Percentiles rank a stretch among this genome's conserved stretches.
phyloP scores from a whole-genome alignment of 2,113 vertebrate species.

The Spilogale gracilis region DNA sequence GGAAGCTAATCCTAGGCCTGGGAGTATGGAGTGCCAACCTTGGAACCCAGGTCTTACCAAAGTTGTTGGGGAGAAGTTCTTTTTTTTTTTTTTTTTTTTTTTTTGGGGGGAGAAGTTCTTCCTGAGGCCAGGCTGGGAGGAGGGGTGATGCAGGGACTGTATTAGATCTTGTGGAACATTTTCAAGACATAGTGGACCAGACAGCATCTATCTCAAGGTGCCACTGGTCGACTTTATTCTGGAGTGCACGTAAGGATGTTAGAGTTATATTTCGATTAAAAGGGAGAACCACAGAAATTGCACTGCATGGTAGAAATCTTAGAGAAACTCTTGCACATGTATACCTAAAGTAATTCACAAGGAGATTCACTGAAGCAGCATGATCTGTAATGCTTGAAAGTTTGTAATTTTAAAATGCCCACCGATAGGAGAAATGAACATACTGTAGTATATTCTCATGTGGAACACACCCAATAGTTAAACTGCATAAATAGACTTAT shows the following conservation, averaged over 20 bases:
- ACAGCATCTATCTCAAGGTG: not conserved
- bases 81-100: too few relatives aligned
- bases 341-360: not conserved
- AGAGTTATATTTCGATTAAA: slow-evolving; percentile 6
- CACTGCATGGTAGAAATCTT: not conserved
- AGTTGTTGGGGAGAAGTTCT: not conserved
- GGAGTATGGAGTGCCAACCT: not conserved
- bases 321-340: not conserved
- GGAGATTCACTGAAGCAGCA: not conserved
- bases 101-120: not conserved
- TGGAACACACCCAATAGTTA: not conserved
- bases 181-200: not conserved
- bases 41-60: not conserved
- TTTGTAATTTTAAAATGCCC: not conserved
- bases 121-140: not conserved
- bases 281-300: not conserved
- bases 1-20: slow-evolving; percentile 44
- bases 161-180: not conserved
- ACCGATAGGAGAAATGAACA: not conserved
- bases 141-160: rapidly evolving
- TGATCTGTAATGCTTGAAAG: not conserved
- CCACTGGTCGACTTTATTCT: not conserved
- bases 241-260: not conserved
- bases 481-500: slow-evolving; percentile 4
- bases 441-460: not conserved